Conservation (phyloP, 2,797 vertebrate genomes). For the Prunella strophiata region DNA sequence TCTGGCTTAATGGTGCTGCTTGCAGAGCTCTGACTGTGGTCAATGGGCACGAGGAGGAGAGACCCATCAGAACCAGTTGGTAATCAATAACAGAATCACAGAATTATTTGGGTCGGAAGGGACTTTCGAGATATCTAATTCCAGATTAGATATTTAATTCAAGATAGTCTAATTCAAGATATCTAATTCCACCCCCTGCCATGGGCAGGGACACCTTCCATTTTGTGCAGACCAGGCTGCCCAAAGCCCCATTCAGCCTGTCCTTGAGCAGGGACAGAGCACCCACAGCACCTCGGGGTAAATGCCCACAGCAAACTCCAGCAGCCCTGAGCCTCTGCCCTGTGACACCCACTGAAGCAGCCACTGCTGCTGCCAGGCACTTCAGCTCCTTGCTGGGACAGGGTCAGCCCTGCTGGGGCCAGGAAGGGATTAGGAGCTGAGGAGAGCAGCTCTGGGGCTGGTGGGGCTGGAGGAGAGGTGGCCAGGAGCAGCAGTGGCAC, state of each 20-base stretch:
- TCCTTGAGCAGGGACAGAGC: neutral
- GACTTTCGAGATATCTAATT: neutral
- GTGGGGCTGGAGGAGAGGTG: neutral
- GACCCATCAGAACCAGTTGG: rapidly evolving
- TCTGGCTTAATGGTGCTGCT: neutral
- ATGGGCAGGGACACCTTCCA: neutral
- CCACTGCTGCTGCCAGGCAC: rapidly evolving
- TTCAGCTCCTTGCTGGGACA: neutral
- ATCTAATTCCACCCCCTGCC: neutral
- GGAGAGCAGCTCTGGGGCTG: rapidly evolving
- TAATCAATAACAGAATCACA: neutral
- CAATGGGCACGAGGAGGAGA: neutral
- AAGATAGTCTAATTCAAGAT: neutral
- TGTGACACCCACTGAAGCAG: neutral
- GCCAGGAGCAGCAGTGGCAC: rapidly evolving
- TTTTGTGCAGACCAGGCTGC: too few relatives aligned
- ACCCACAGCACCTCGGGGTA: neutral
- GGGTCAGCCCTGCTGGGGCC: neutral
- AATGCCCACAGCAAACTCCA: rapidly evolving
- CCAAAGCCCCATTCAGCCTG: neutral
- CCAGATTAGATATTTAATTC: neutral
- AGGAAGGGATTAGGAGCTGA: slow-evolving; percentile 8
- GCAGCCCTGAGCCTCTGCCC: rapidly evolving
- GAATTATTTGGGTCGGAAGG: neutral
- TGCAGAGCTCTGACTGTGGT: neutral